phyloP scores from a whole-genome alignment of 2,113 vertebrate species.

The Mola mola region DNA sequence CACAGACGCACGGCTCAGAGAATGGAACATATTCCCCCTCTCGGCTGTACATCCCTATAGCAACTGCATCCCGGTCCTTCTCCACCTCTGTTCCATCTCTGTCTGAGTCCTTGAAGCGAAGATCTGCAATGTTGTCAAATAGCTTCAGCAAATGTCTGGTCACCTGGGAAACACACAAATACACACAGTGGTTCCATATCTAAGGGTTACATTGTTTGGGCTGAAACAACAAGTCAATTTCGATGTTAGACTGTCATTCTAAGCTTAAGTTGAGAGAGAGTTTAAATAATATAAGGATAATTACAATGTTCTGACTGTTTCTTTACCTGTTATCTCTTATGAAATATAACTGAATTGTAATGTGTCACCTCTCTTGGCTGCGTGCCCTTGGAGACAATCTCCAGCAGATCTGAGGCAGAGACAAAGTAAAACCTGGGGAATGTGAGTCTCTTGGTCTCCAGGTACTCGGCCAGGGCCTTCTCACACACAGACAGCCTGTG shows the following conservation, averaged over 20 bases:
- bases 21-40: slow-evolving; percentile 81
- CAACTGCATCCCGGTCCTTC: slow-evolving; percentile 43
- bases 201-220: no score
- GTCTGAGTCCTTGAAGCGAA: slow-evolving; percentile 77
- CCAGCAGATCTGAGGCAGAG: slow-evolving; percentile 79
- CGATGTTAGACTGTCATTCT: neutral
- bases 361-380: slow-evolving; percentile 75
- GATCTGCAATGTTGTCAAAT: slow-evolving; percentile 81
- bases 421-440: slow-evolving; percentile 82
- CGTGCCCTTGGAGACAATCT: slow-evolving; percentile 84
- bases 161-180: slow-evolving; percentile 72
- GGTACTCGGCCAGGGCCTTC: slow-evolving; percentile 80
- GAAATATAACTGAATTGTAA: slow-evolving; percentile 8
- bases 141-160: slow-evolving; percentile 83
- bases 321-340: neutral
- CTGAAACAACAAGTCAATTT: no score
- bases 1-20: slow-evolving; percentile 73
- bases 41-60: slow-evolving; percentile 82
- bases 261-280: neutral
- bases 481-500: slow-evolving; percentile 82
- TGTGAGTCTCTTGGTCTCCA: slow-evolving; percentile 79
- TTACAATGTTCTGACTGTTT: no score
- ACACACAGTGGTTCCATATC: no score
- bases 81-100: slow-evolving; percentile 35
- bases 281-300: no score